phyloP scores from a whole-genome alignment of 2,888 invertebrate genomes.

The Quadroppia sp. region DNA sequence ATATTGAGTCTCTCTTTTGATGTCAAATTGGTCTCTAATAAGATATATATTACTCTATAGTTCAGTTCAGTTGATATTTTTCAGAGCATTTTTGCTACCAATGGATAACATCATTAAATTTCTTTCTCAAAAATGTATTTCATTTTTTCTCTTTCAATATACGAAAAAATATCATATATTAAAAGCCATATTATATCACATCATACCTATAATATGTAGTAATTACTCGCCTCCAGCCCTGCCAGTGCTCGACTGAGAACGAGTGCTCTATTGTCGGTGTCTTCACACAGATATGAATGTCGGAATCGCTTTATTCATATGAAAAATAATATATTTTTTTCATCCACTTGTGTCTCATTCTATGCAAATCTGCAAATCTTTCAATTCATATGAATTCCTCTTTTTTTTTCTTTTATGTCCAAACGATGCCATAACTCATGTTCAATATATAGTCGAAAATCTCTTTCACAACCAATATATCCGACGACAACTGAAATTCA shows the following conservation, averaged over 20 bases:
- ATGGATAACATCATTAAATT: constrained; percentile 32
- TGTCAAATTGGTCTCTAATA: constrained; percentile 33
- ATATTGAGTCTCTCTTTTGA: constrained; percentile 31
- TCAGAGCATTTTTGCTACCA: constrained; percentile 18
- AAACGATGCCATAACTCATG: no score
- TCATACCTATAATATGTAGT: constrained; percentile 11
- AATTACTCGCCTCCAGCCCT: background rate
- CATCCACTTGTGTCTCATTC: no score
- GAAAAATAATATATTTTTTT: no score
- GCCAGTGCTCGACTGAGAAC: background rate
- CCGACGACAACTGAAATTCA: no score
- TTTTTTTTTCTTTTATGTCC: no score
- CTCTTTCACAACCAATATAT: no score
- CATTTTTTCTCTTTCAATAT: no score
- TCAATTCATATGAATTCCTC: no score
- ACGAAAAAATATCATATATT: background rate
- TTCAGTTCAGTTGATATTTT: background rate
- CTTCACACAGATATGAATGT: background rate
- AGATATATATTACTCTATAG: constrained; percentile 12
- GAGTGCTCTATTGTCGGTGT: background rate
- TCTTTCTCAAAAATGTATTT: constrained; percentile 5
- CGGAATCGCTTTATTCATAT: background rate
- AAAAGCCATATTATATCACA: constrained; percentile 8
- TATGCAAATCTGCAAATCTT: no score
- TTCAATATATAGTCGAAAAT: no score